Base-by-base conservation (phyloP, 2,797 vertebrate species). In the Propithecus deckenii region DNA sequence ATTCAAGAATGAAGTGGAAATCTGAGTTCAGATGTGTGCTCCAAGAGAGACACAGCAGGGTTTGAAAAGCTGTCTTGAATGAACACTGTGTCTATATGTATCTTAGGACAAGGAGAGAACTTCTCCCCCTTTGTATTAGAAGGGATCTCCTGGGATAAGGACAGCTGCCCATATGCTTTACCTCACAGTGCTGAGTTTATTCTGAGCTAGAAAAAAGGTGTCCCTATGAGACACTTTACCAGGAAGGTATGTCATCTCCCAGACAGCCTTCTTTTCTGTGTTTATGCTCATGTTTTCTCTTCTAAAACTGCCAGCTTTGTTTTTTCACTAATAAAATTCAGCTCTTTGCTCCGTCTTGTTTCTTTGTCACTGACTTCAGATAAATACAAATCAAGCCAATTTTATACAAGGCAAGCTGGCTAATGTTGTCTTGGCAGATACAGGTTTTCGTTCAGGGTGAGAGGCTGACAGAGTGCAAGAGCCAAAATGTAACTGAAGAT, bases 251-350 rank as follows among this genome's bases (percentile, higher is more conserved):
- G 43, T 4, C 61, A 41, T 20, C 41, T 76, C 57, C 41, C 65
- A 32, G 46, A n/a, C 14, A 38, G 2, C 18, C 17, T 87, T 85
- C n/a, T 85, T 79, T 50, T 86, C 25, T 41, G 48, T 43, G 14
- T 83, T 72, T 89, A 55, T 48, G 78, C 8, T 76, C 65, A n/a
- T 32, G 75, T 67, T 91, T 87, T 76, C 48, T 35, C 86, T 75
- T 86, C 69, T 46, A 41, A 80, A 86, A 74, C 25, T 28, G 43
- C 52, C 57, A 23, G 63, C 32, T 72, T 18, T 87, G 18, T 59
- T 93, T 89, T 86, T 63, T 48, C 14, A 32, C 75, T 74, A 86
- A 86, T 65, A 48, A 91, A 94, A 90, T 84, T 78, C 55, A 89
- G 30, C 15, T 88, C 30, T 87, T 85, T 43, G 2, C 67, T 86